These are phyloP conservation scores for Sinocyclocheilus anophthalmus DNA, from an alignment of 2,113 vertebrate species.

Conservation along the genomic window DNA sequence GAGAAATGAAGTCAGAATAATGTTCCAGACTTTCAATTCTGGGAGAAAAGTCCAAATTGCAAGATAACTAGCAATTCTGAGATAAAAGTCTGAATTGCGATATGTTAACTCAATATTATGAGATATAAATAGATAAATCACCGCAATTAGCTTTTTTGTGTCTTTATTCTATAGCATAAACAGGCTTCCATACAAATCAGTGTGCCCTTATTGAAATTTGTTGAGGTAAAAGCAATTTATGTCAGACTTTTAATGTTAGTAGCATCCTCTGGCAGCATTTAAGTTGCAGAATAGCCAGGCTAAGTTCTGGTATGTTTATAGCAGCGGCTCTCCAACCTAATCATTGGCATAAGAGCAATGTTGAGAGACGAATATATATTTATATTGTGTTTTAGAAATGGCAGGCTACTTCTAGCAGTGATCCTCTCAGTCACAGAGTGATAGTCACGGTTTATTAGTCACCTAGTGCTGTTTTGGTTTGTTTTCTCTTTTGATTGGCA, in stretches of 20 bases:
- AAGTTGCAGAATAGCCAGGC: neutral
- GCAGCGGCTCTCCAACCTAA: neutral
- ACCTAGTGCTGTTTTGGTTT: neutral
- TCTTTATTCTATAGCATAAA: neutral
- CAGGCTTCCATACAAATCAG: neutral
- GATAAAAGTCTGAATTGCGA: neutral
- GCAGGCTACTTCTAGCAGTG: neutral
- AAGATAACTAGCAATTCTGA: neutral
- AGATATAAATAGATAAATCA: neutral
- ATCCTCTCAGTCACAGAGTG: neutral
- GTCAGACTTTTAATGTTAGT: neutral
- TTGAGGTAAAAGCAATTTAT: neutral
- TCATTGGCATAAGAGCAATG: neutral
- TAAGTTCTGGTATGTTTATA: neutral
- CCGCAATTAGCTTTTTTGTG: neutral
- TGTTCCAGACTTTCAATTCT: neutral
- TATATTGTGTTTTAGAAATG: neutral
- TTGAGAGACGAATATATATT: neutral
- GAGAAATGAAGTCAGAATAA: neutral
- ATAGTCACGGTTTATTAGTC: neutral
- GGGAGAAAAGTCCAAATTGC: neutral
- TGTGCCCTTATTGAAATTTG: neutral
- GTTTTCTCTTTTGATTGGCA: slow-evolving; percentile 16
- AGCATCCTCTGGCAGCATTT: neutral
- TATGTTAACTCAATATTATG: neutral